Evolutionary conservation across 1,140 invertebrate species (phyloP), one percentile per base, ranked within the genome.

Genomic region (Zophobas atratus): DNA sequence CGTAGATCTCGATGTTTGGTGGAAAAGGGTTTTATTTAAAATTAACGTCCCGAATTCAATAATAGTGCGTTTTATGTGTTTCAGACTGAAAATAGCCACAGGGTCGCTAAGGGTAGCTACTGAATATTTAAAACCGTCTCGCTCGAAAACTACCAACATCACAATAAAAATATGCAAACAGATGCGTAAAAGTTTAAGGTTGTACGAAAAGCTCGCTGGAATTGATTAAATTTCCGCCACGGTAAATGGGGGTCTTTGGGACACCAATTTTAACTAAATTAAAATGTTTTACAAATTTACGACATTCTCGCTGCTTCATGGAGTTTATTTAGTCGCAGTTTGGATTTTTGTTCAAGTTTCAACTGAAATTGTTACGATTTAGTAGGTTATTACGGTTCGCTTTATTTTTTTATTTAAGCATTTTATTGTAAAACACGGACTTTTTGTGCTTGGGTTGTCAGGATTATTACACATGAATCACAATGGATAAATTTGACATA

Each of bases 81-180:
- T 38, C n/a, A 46, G 43, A 49, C 39, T 53, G 49, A 33, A 49
- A 53, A 35, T 56, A 6, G 70, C 34, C 48, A 48, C 38, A 53
- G 57, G 57, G 35, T 38, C n/a, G 57, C 39, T n/a, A n/a, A 71
- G 67, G 67, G 67, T 71, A 35, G 46, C 70, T 41, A 6, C 53
- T 75, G 74, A 60, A 75, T 75, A 57, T 75, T 75, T 75, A 75
- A 75, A 60, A 55, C 20, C 35, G 53, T 56, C 49, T 34, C 35
- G 55, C 57, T 51, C 48, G 4, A 53, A 39, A 72, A 72, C 48
- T 72, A 56, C 48, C 48, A 34, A 72, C 70, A 49, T 71, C 46
- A 72, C 70, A 72, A 72, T 72, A 72, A 72, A 72, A 72, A 72
- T 72, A 72, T 72, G 70, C 70, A 72, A 72, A 72, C 70, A 72